Evolutionary conservation across 2,888 invertebrate species (phyloP).

Genomic region (Chloroclysta siterata): DNA sequence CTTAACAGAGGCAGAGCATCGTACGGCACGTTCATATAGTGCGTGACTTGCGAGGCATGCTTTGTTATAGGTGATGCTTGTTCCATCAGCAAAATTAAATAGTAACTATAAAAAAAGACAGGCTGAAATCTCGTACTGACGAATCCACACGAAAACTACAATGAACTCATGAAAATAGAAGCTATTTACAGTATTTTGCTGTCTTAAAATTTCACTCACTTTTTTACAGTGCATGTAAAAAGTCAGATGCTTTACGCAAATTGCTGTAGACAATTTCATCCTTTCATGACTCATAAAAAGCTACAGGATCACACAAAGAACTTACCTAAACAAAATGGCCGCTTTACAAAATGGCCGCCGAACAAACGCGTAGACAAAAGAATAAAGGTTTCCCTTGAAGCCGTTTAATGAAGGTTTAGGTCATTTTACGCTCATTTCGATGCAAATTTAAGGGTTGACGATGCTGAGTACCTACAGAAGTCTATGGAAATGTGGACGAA

Average conservation of each 20-base stretch:
- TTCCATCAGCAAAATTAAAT: no score
- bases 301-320: constrained; percentile 47
- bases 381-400: constrained; percentile 68
- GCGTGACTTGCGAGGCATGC: no score
- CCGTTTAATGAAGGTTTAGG: constrained; percentile 74
- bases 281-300: constrained; percentile 24
- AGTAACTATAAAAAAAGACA: no score
- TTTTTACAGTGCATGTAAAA: no score
- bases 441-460: constrained; percentile 79
- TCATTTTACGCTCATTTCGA: constrained; percentile 79
- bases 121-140: no score
- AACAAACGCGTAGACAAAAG: constrained; percentile 72
- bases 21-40: no score
- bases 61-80: no score
- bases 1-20: no score
- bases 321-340: constrained; percentile 64
- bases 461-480: constrained; percentile 61
- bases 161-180: no score
- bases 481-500: constrained; percentile 74
- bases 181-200: no score
- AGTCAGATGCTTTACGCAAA: not conserved
- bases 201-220: no score
- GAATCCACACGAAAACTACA: no score
- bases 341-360: constrained; percentile 62
- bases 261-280: constrained; percentile 3